phyloP scores from a whole-genome alignment of 2,888 invertebrate species.

The Rhamphomyia laevipes region DNA sequence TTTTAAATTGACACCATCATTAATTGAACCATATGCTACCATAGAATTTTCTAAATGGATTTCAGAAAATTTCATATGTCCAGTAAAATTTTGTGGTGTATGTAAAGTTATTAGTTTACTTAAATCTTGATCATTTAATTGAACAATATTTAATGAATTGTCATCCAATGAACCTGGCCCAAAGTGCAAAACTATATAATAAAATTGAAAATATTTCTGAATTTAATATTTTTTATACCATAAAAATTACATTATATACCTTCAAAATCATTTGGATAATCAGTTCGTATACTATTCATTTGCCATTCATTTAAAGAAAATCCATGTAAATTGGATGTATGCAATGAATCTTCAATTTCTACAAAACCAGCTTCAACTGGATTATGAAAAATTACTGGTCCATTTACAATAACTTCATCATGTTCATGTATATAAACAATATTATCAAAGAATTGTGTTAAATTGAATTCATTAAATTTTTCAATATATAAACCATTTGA shows the following conservation, averaged over 20 bases:
- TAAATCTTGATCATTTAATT: constrained; percentile 39
- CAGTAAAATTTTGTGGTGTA: constrained; percentile 37
- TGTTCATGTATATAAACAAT: constrained; percentile 34
- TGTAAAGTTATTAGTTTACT: constrained; percentile 38
- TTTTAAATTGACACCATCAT: constrained; percentile 38
- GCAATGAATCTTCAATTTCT: constrained; percentile 23
- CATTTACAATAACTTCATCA: constrained; percentile 21
- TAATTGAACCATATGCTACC: constrained; percentile 28
- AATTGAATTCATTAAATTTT: constrained; percentile 27
- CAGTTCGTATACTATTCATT: constrained; percentile 27
- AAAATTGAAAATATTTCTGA: neutral
- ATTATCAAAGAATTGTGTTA: constrained; percentile 31
- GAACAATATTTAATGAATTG: constrained; percentile 32
- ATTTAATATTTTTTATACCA: neutral
- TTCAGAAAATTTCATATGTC: constrained; percentile 30
- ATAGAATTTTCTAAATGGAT: constrained; percentile 27
- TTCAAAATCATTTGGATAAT: too few relatives aligned
- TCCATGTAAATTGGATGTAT: constrained; percentile 29
- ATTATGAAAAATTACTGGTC: constrained; percentile 31
- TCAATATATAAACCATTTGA: constrained; percentile 28
- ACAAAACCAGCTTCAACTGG: constrained; percentile 24
- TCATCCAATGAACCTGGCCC: constrained; percentile 35
- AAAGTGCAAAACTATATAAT: constrained; percentile 22
- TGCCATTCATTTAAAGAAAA: constrained; percentile 36
- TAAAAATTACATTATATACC: neutral